These are phyloP conservation scores for Lordiphosa fenestrarum DNA, from an alignment of 2,888 invertebrate genomes.

Conservation along the genomic window DNA sequence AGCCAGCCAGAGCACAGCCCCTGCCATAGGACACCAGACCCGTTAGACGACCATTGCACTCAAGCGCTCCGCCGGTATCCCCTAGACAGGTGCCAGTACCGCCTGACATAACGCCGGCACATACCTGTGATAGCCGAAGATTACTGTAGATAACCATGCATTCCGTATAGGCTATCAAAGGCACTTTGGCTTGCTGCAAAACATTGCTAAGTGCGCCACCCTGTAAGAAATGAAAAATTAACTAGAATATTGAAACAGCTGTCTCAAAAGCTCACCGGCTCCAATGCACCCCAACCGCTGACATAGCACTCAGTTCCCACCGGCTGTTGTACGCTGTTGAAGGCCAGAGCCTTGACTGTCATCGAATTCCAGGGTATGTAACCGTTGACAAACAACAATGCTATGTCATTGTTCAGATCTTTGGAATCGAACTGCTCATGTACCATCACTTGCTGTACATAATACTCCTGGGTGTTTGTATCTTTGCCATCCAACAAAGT, in stretches of 20 bases:
- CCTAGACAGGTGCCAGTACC: constrained; percentile 74
- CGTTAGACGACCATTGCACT: constrained; percentile 48
- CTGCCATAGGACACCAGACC: constrained; percentile 74
- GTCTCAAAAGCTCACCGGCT: constrained; percentile 5
- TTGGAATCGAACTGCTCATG: constrained; percentile 46
- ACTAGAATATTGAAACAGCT: no score
- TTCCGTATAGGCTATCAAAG: constrained; percentile 35
- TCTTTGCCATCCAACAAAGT: constrained; percentile 26
- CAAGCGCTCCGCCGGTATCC: constrained; percentile 75
- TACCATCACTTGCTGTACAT: constrained; percentile 50
- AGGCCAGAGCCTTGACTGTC: constrained; percentile 38
- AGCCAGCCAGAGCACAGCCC: constrained; percentile 50
- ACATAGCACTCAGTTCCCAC: constrained; percentile 48
- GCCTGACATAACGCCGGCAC: constrained; percentile 66
- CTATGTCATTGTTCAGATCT: constrained; percentile 62
- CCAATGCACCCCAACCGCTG: constrained; percentile 69
- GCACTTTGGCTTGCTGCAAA: constrained; percentile 46
- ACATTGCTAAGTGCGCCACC: constrained; percentile 10
- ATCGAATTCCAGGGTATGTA: constrained; percentile 50
- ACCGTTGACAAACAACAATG: constrained; percentile 67
- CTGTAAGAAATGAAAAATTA: constrained; percentile 14
- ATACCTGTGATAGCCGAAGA: constrained; percentile 54
- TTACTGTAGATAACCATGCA: constrained; percentile 46
- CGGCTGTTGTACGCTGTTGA: constrained; percentile 23
- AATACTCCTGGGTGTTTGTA: constrained; percentile 41